Percentiles rank a stretch among this genome's conserved stretches.
phyloP scores from a whole-genome alignment of 2,888 invertebrate genomes.

The Patella caerulea region DNA sequence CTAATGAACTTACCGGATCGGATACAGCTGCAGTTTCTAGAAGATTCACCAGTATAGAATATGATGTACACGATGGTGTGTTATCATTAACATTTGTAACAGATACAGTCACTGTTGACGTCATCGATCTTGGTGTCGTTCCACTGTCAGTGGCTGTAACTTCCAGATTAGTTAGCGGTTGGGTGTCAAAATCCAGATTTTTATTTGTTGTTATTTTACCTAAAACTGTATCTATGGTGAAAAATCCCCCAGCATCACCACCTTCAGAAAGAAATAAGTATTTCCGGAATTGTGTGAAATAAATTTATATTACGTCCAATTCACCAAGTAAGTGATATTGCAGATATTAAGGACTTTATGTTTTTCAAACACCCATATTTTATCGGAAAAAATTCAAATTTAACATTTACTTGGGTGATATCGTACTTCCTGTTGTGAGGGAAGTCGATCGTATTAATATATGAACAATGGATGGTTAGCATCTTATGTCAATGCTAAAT shows the following conservation, averaged over 20 bases:
- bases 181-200: slow-evolving; percentile 52
- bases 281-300: too few species aligned
- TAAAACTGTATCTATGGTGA: slow-evolving; percentile 39
- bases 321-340: too few species aligned
- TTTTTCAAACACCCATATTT: too few species aligned
- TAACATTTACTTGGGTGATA: too few species aligned
- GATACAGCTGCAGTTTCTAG: slow-evolving; percentile 42
- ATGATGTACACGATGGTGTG: slow-evolving; percentile 50
- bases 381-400: too few species aligned
- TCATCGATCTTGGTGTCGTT: slow-evolving; percentile 28
- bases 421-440: too few species aligned
- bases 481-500: background rate
- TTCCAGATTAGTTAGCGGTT: slow-evolving; percentile 28
- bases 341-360: too few species aligned
- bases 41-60: slow-evolving; percentile 35
- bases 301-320: too few species aligned
- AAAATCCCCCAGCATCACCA: slow-evolving; percentile 44
- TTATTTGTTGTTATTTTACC: slow-evolving; percentile 41
- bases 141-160: slow-evolving; percentile 48
- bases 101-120: slow-evolving; percentile 44
- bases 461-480: background rate
- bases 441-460: background rate
- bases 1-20: slow-evolving; percentile 31
- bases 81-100: slow-evolving; percentile 63
- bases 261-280: slow-evolving; percentile 27